Base-by-base conservation (phyloP, 2,113 vertebrate genomes). In the Burhinus bistriatus region DNA sequence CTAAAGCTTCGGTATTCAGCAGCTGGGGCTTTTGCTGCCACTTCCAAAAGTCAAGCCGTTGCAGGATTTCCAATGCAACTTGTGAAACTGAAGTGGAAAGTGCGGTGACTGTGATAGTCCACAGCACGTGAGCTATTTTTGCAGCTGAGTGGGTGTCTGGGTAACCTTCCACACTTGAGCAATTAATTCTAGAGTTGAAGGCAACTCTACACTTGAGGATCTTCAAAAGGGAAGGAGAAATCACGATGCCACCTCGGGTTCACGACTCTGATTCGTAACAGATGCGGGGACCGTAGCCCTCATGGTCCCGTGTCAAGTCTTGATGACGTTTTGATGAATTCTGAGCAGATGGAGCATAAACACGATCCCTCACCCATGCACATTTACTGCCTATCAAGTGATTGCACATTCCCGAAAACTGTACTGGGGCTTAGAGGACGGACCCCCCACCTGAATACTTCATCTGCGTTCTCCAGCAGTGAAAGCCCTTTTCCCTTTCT, bases 181-280 rank as follows among this genome's bases (percentile, higher is more conserved):
- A 95, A 96, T 97, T 97, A 93, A 97, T 97, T 95, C 89, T 80
- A 86, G 87, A 91, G 82, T 70, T 86, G 95, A 95, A 95, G 87
- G 96, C 94, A 94, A 96, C 85, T 94, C 93, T 96, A 95, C 72
- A 95, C 91, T 90, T 7, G 1, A 94, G 82, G 62, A 94, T 93
- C 94, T 95, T 97, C 97, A 97, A 97, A 97, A 96, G 87, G 42
- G 52, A 95, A 95, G 61, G 68, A 91, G 89, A 95, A 96, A 95
- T 96, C 95, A 95, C 7, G 0, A 93, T 2, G 42, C 82, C 96
- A 97, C 97, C 93, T 95, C 11, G 1, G 87, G 96, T 95, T 97
- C 96, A 95, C 1, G 6, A 88, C 94, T 87, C 45, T 97, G 96
- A 97, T 97, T 93, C 2, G 0, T 95, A 96, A 94, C 96, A 97